A percentile compares a stretch with the other conserved stretches of the same genome.
Evolutionary conservation across 2,888 invertebrate species (phyloP).

Genomic region (Tenthredo amoena): DNA sequence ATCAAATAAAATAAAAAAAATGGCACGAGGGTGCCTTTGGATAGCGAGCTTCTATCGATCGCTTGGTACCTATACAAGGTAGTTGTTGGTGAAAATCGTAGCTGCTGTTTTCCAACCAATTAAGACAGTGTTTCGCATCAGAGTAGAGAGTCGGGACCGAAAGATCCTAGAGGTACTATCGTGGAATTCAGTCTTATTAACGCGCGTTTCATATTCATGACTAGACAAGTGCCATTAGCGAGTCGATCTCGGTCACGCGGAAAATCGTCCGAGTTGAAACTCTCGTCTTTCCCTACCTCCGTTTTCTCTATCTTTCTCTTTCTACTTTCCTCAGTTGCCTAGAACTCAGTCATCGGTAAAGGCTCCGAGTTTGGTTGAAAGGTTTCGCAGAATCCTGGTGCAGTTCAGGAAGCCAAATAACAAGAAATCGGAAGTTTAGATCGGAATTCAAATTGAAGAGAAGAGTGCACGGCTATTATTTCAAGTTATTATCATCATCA

Average conservation of each 20-base stretch:
- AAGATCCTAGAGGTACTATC: constrained; percentile 26
- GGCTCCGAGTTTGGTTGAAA: not conserved
- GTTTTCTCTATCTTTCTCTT: not conserved
- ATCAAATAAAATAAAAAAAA: not conserved
- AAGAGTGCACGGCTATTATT: not conserved
- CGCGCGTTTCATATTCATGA: constrained; percentile 51
- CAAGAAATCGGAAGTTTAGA: constrained; percentile 23
- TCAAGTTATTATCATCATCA: constrained; percentile 28
- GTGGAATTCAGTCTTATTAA: constrained; percentile 46
- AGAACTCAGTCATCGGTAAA: constrained; percentile 10
- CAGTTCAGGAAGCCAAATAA: not conserved
- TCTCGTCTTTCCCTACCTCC: constrained; percentile 16
- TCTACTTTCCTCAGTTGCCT: constrained; percentile 25
- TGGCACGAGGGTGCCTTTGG: not conserved
- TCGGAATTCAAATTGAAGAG: constrained; percentile 28
- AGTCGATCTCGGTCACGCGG: constrained; percentile 46
- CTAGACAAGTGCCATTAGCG: constrained; percentile 52
- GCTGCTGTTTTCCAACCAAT: constrained; percentile 44
- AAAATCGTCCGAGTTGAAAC: constrained; percentile 47
- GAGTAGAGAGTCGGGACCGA: not conserved
- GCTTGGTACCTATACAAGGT: not conserved
- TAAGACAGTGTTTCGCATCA: constrained; percentile 23
- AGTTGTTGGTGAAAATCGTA: not conserved
- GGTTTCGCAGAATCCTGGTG: constrained; percentile 8
- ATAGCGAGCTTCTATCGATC: not conserved